These are phyloP conservation scores for Sclerurus mexicanus DNA, from an alignment of 2,113 vertebrate species.

Conservation along the genomic window DNA sequence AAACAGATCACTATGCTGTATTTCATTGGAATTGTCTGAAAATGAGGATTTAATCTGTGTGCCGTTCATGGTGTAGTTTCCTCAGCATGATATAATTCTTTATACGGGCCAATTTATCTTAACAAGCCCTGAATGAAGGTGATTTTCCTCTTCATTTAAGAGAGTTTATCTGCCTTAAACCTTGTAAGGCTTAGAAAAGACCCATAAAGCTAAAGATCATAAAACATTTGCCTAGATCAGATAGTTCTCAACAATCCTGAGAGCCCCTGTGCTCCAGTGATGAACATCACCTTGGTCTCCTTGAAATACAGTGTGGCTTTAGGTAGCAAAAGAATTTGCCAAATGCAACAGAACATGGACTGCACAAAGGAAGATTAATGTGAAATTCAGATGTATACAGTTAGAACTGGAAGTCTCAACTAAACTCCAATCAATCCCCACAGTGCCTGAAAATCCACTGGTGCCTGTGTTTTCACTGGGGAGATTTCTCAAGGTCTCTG, in stretches of 20 bases:
- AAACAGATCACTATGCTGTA: neutral
- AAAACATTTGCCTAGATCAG: neutral
- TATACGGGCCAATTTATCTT: neutral
- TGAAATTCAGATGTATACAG: neutral
- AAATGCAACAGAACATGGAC: neutral
- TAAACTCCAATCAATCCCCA: neutral
- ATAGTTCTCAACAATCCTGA: neutral
- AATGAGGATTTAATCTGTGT: neutral
- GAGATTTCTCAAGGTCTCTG: neutral
- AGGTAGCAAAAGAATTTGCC: neutral
- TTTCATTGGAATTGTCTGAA: neutral
- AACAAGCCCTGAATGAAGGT: neutral
- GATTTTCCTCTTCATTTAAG: neutral
- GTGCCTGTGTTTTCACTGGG: neutral
- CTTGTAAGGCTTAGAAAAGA: neutral
- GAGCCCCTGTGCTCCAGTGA: neutral
- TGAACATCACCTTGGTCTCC: neutral
- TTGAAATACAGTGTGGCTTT: neutral
- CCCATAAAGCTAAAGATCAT: neutral
- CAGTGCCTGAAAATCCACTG: neutral
- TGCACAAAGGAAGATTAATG: neutral
- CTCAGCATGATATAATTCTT: neutral
- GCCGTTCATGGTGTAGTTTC: neutral
- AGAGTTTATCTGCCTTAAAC: neutral
- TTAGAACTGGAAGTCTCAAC: neutral